These are phyloP conservation scores for Drosophila nannoptera DNA, from an alignment of 1,140 invertebrate genomes.

Conservation along the genomic window DNA sequence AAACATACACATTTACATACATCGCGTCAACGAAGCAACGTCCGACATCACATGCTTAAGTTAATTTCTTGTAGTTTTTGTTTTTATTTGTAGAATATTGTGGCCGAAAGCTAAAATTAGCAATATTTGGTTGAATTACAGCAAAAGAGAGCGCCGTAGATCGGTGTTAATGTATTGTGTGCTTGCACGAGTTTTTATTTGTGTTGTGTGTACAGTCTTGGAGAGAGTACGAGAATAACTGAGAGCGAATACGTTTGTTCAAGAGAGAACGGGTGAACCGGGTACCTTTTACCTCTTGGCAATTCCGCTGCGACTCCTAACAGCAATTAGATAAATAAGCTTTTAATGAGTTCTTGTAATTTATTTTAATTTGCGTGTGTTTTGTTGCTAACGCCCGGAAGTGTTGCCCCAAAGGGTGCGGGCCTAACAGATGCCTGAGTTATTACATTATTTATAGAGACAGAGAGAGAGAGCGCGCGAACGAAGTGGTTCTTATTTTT, in stretches of 20 bases:
- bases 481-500: not conserved
- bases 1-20: conserved; percentile 3
- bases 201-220: not conserved
- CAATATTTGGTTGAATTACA: conserved; percentile 41
- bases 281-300: conserved; percentile 20
- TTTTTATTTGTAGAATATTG: conserved; percentile 41
- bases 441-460: not conserved
- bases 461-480: too few species aligned
- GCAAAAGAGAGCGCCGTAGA: conserved; percentile 14
- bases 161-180: not conserved
- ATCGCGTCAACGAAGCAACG: conserved; percentile 14
- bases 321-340: conserved; percentile 72
- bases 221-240: not conserved
- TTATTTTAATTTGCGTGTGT: conserved; percentile 50
- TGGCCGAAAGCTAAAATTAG: conserved; percentile 62
- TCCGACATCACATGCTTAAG: conserved; percentile 66
- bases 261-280: not conserved
- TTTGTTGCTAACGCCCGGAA: conserved; percentile 20
- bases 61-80: conserved; percentile 48
- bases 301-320: conserved; percentile 36
- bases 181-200: not conserved
- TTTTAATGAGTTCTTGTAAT: conserved; percentile 60
- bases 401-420: conserved; percentile 1
- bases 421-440: conserved; percentile 34
- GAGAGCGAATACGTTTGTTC: conserved; percentile 1